Evolutionary conservation across 1,140 invertebrate genomes (phyloP).

Genomic region (Brachionus manjavacas): DNA sequence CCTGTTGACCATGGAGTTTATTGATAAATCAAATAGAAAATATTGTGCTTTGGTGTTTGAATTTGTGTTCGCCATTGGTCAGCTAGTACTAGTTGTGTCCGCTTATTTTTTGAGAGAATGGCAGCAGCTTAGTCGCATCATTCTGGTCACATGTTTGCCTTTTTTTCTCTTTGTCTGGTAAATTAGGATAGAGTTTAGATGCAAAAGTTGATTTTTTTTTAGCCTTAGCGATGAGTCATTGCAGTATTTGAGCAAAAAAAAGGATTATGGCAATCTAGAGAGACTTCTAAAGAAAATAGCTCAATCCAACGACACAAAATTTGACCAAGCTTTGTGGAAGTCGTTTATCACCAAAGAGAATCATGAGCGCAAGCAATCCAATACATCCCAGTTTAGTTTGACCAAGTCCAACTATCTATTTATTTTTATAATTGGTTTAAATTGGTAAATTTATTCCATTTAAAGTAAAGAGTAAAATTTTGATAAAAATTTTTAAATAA

Average conservation of each 20-base stretch:
- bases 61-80: conserved; percentile 39
- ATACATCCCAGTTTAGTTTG: background rate
- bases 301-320: conserved; percentile 45
- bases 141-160: background rate
- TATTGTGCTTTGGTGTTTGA: conserved; percentile 12
- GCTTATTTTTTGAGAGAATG: conserved; percentile 34
- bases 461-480: background rate
- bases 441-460: background rate
- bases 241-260: conserved; percentile 48
- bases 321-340: background rate
- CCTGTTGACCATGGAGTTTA: conserved; percentile 17
- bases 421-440: background rate
- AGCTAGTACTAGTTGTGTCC: background rate
- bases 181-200: background rate
- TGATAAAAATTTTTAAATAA: background rate
- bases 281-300: conserved; percentile 46
- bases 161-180: conserved; percentile 30
- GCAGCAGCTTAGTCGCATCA: background rate
- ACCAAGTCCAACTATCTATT: background rate
- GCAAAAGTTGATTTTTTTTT: too few species aligned
- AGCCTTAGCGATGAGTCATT: conserved; percentile 49
- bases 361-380: background rate
- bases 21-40: background rate
- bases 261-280: conserved; percentile 47
- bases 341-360: background rate